Evolutionary conservation across 2,797 vertebrate genomes (phyloP).

Genomic region (Australoheros facetus): DNA sequence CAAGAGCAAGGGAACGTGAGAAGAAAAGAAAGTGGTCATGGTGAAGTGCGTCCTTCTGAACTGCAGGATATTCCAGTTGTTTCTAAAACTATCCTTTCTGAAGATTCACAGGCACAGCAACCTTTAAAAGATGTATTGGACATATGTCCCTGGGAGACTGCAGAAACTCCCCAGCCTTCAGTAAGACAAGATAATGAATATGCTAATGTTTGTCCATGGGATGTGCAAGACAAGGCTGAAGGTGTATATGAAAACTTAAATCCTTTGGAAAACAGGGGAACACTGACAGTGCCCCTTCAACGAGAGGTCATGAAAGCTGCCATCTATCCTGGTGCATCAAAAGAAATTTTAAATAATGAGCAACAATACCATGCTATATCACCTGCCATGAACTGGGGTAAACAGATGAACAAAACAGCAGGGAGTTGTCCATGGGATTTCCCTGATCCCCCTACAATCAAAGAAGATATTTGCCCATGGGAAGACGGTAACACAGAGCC

Average conservation of each 20-base stretch:
- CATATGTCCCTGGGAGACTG: slow-evolving; percentile 75
- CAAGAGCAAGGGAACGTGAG: slow-evolving; percentile 39
- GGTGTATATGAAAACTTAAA: slow-evolving; percentile 70
- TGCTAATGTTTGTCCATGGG: slow-evolving; percentile 65
- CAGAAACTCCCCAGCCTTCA: slow-evolving; percentile 46
- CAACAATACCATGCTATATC: slow-evolving; percentile 17
- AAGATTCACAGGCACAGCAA: slow-evolving; percentile 33
- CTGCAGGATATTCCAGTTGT: slow-evolving; percentile 29
- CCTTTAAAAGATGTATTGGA: slow-evolving; percentile 41
- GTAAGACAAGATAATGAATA: slow-evolving; percentile 53
- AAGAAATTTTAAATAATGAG: slow-evolving; percentile 7
- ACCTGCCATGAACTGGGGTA: slow-evolving; percentile 22
- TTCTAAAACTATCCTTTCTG: slow-evolving; percentile 32
- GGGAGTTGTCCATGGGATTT: slow-evolving; percentile 84
- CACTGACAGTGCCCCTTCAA: slow-evolving; percentile 34
- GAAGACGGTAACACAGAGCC: slow-evolving; percentile 48
- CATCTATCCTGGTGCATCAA: slow-evolving; percentile 37
- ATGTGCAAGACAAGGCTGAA: slow-evolving; percentile 61
- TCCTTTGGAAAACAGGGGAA: slow-evolving; percentile 40
- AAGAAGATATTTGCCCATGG: slow-evolving; percentile 55
- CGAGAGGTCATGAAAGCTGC: slow-evolving; percentile 46
- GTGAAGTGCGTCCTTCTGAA: slow-evolving; percentile 72
- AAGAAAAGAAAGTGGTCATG: slow-evolving; percentile 27
- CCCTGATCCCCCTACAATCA: slow-evolving; percentile 68
- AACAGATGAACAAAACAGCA: slow-evolving; percentile 43